Conservation (phyloP, 2,113 vertebrate species). For the Crotalus horridus region DNA sequence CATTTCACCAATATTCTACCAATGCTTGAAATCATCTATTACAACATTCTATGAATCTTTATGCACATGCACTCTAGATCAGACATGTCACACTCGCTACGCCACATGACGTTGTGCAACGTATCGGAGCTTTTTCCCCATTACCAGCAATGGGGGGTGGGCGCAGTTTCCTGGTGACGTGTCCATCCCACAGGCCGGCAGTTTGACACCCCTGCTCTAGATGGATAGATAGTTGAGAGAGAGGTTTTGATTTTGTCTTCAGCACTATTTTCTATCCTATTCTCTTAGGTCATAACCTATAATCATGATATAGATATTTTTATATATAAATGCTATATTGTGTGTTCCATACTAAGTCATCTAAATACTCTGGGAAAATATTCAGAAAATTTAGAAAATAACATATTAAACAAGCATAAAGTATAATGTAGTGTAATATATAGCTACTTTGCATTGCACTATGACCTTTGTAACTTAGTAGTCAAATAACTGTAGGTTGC, state of each 20-base stretch:
- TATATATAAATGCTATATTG: neutral
- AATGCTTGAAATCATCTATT: neutral
- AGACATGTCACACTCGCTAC: no score
- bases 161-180: no score
- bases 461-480: neutral
- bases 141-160: no score
- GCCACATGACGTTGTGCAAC: no score
- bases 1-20: neutral
- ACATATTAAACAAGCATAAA: neutral
- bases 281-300: neutral
- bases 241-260: neutral
- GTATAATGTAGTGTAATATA: neutral
- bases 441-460: neutral
- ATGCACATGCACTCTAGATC: neutral
- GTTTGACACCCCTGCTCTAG: neutral
- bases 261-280: neutral
- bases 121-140: no score
- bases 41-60: neutral
- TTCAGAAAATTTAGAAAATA: neutral
- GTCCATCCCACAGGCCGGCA: no score
- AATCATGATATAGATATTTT: neutral
- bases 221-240: neutral
- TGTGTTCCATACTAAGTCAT: neutral
- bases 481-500: constrained; percentile 11
- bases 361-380: neutral